Evolutionary conservation across 2,888 invertebrate species (phyloP), one percentile per base, ranked within the genome.

Genomic region (Sphaerophoria rueppellii): DNA sequence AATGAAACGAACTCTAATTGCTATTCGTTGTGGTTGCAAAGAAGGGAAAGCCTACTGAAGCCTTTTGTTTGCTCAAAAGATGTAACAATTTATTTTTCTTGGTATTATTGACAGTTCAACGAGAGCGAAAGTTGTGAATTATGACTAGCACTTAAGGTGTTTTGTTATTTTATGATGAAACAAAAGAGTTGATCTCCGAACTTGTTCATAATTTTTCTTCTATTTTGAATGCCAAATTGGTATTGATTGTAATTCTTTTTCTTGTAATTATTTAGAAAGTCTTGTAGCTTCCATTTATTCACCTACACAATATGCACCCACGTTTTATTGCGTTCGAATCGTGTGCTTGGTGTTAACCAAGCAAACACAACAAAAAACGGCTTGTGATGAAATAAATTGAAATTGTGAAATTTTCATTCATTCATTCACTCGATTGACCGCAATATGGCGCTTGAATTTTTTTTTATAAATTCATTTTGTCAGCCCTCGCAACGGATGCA

Each of bases 101-200:
- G 11, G 24, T 40, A 40, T 40, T 40, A 40, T 40, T 24, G 24
- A 69, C 61, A 6, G 37, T 67, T 37, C n/a, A 12, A 55, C 63
- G 60, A 77, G 78, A 82, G 82, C 82, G 82, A 82, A 82, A 82
- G 82, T 73, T 77, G 24, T 16, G n/a, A n/a, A 16, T 40, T 40
- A 40, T 40, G 40, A 12, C 0, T 3, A 3, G n/a, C 34, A 48
- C 14, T 48, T 46, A 50, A 63, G 34, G 48, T 48, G 32, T 61
- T 32, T 46, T 46, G 5, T 61, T 6, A 24, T 12, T 58, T 24
- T 43, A 7, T 6, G 4, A 16, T 60, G 14, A 48, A 63, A 63
- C 32, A 34, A 63, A 63, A 48, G 61, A 63, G 61, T 7, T 63
- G 46, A 60, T 40, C 0, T 24, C 6, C 40, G 40, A 40, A 60